Evolutionary conservation across 2,888 invertebrate genomes (phyloP), one percentile per base, ranked within the genome.

Genomic region (Andricus quercusramuli): DNA sequence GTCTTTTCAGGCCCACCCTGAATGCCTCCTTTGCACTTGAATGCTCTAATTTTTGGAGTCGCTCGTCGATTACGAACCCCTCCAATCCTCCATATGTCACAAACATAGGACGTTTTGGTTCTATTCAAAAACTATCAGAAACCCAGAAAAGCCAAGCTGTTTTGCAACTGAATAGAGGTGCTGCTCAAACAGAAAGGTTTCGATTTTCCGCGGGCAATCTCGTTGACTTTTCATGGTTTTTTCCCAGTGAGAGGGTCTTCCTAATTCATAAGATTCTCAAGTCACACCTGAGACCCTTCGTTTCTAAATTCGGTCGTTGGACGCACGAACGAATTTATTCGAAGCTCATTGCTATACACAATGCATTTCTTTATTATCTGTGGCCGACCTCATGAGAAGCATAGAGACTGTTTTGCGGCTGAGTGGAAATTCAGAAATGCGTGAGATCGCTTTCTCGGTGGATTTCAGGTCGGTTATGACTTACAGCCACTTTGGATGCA

Each of bases 171-270:
- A 90, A 90, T 89, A 81, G 85, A 78, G 65, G 22, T 44, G 77
- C 56, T 20, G 44, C 29, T 32, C 78, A 82, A 77, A 67, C n/a
- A 59, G 76, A 29, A 56, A 74, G 65, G 56, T 37, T 62, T 76
- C 81, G 84, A 86, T 86, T 88, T 87, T 85, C 81, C 84, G 81
- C 82, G 80, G 83, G 82, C 84, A 83, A 88, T 89, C 87, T 87
- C 82, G 84, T 89, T 89, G 87, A 90, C 88, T 90, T 88, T 89
- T 88, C 83, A 86, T 82, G 83, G 85, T 83, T 83, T 83, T 78
- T 83, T 87, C 86, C 80, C 80, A 83, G 80, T 15, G 22, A 77
- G 51, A 64, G 65, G 32, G n/a, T 76, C 44, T 64, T 64, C 64
- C 70, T 47, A 13, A 11, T 74, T 78, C 29, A 74, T 56, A 51